Base-by-base conservation (phyloP, 1,140 invertebrate species). In the Bombus balteatus region DNA sequence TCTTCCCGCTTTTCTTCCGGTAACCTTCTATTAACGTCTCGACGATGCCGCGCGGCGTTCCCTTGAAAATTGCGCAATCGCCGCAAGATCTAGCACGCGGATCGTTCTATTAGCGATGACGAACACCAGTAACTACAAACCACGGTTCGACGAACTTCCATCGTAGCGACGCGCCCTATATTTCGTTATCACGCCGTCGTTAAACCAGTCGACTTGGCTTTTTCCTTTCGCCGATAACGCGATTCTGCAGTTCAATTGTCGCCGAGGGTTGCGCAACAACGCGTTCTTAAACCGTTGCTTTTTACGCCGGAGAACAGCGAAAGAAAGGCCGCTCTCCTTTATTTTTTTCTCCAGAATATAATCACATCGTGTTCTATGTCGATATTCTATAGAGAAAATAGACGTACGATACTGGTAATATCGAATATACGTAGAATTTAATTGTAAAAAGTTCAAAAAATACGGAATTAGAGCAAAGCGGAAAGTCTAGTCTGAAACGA, bases 11-110 rank as follows among this genome's bases (percentile, higher is more conserved):
- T 86, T 32, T 70, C 88, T 88, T 88, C 88, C 88, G 74, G 15
- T 74, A 78, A n/a, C 57, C 80, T 81, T 65, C 68, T 81, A 81
- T 81, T 78, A 86, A 53, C 74, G 57, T 86, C 83, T 88, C 59
- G 71, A 65, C 39, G 66, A 37, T 76, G 6, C 47, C 47, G 47
- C 47, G 72, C 34, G 37, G 75, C 65, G 59, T 85, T 90, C 66
- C 37, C 75, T 76, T 41, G 83, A 41, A 81, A 90, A 90, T 90
- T 88, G 75, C 79, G 79, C 82, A 90, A 90, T 83, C 78, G 65
- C 32, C 43, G n/a, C 88, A 43, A 65, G 75, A 90, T 88, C 75
- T 77, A 83, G 59, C 70, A 81, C 53, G 70, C 59, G 37, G 59
- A 43, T 43, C 81, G 62, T 73, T 81, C 65, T 57, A 62, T 88